A percentile compares a stretch with the other conserved stretches of the same genome.
Evolutionary conservation across 2,888 invertebrate genomes (phyloP).

Genomic region (Disparrhopalites patrizii): DNA sequence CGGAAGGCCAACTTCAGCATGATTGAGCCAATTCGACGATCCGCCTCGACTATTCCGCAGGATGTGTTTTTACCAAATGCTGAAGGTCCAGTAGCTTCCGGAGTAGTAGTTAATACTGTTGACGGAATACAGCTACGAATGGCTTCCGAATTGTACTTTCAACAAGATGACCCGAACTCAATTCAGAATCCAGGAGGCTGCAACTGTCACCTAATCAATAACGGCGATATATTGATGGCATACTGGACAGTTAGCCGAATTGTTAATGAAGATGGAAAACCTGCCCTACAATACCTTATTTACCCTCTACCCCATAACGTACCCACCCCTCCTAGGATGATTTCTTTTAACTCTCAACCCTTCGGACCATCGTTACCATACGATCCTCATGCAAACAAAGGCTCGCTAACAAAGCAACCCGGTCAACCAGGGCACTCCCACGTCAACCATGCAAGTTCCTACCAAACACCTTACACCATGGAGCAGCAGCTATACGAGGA

Average conservation of each 20-base stretch:
- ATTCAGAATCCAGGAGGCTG: slow-evolving; percentile 27
- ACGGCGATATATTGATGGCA: slow-evolving; percentile 43
- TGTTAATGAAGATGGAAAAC: slow-evolving; percentile 36
- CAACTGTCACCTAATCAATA: slow-evolving; percentile 40
- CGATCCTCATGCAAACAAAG: slow-evolving; percentile 29
- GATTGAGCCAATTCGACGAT: slow-evolving; percentile 27
- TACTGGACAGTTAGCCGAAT: slow-evolving; percentile 45
- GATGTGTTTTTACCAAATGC: slow-evolving; percentile 35
- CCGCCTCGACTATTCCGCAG: slow-evolving; percentile 25
- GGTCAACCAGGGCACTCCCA: slow-evolving; percentile 4
- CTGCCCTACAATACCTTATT: slow-evolving; percentile 43
- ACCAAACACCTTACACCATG: neutral
- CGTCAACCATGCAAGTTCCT: neutral
- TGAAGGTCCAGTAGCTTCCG: slow-evolving; percentile 41
- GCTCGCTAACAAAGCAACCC: neutral
- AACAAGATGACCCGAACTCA: slow-evolving; percentile 22
- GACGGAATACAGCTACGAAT: slow-evolving; percentile 41
- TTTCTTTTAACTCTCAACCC: slow-evolving; percentile 24
- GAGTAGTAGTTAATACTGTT: slow-evolving; percentile 39
- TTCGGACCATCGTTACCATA: slow-evolving; percentile 37
- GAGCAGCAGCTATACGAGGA: slow-evolving; percentile 6
- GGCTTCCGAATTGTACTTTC: slow-evolving; percentile 35
- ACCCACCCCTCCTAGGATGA: slow-evolving; percentile 42
- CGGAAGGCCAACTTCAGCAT: slow-evolving; percentile 35
- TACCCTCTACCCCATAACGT: slow-evolving; percentile 39